phyloP scores from a whole-genome alignment of 2,888 invertebrate species.

The Ecdyonurus torrentis region DNA sequence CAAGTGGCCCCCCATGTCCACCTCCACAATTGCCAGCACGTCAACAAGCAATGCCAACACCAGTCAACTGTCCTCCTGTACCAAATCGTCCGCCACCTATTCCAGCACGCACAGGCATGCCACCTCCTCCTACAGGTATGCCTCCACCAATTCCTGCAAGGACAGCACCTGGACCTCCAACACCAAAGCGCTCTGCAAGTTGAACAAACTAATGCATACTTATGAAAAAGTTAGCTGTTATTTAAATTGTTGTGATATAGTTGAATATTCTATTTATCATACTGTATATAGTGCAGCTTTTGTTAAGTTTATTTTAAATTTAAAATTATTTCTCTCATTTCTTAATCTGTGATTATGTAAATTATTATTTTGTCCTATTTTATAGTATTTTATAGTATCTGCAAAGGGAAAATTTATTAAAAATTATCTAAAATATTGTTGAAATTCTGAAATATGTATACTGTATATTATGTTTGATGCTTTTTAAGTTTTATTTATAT shows the following conservation, averaged over 20 bases:
- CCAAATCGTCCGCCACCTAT: slow-evolving; percentile 32
- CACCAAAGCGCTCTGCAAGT: background rate
- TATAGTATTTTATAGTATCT: too few species aligned
- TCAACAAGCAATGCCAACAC: slow-evolving; percentile 22
- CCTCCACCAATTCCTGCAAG: slow-evolving; percentile 19
- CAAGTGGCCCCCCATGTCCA: slow-evolving; percentile 16
- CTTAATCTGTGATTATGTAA: too few species aligned
- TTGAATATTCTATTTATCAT: too few species aligned
- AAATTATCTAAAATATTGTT: too few species aligned
- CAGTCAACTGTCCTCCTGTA: slow-evolving; percentile 27
- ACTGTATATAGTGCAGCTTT: background rate
- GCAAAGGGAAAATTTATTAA: too few species aligned
- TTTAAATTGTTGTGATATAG: background rate
- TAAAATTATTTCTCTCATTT: too few species aligned
- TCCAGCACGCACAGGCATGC: slow-evolving; percentile 39
- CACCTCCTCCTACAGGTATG: slow-evolving; percentile 35
- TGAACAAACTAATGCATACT: background rate
- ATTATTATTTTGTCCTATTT: too few species aligned
- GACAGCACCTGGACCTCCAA: background rate
- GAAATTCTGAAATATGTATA: too few species aligned
- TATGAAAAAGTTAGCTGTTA: background rate
- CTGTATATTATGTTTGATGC: too few species aligned
- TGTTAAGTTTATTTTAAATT: too few species aligned
- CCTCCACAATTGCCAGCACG: slow-evolving; percentile 23
- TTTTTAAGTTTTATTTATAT: too few species aligned